Base-by-base conservation (phyloP, 2,797 vertebrate species). In the Diplodus puntazzo region DNA sequence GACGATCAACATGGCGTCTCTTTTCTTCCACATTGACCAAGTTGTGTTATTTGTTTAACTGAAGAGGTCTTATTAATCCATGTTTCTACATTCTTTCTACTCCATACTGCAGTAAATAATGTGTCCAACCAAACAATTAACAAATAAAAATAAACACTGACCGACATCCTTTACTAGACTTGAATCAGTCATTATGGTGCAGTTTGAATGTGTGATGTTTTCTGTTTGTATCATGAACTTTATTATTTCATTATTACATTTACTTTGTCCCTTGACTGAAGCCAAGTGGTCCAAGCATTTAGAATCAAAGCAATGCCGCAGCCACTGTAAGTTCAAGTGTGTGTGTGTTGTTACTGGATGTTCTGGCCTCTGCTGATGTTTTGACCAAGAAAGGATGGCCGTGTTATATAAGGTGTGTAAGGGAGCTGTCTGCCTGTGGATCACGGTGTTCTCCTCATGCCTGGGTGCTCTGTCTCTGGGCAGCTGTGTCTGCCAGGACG, bases 401-500 rank as follows among this genome's bases (percentile, higher is more conserved):
- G 18, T 21, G 21, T 81, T 78, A 83, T 42, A 30, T 63, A 75
- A 84, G 55, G 63, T 69, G 77, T 67, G 54, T 67, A 11, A 21
- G 46, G 69, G 57, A 0, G 39, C 27, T 4, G 85, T 69, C 66
- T 82, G 70, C 50, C 75, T 77, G 79, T 80, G 85, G 85, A 84
- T 77, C 75, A 77, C n/a, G 1, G 73, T 75, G 75, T 76, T 27
- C 67, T 85, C 61, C 62, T 73, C 64, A n/a, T 80, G 80, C 62
- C 80, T 71, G 55, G 52, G 39, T 58, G 34, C 63, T 87, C 65
- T 5, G 64, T 71, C 59, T 83, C 80, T 66, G 79, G 21, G 61
- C 75, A 61, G 76, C 59, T 6, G 20, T n/a, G 71, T 61, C 76
- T 90, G 83, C 86, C 73, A 86, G 86, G 57, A 73, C 0, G 73